phyloP scores from a whole-genome alignment of 2,113 vertebrate species.

The Nanorana parkeri region DNA sequence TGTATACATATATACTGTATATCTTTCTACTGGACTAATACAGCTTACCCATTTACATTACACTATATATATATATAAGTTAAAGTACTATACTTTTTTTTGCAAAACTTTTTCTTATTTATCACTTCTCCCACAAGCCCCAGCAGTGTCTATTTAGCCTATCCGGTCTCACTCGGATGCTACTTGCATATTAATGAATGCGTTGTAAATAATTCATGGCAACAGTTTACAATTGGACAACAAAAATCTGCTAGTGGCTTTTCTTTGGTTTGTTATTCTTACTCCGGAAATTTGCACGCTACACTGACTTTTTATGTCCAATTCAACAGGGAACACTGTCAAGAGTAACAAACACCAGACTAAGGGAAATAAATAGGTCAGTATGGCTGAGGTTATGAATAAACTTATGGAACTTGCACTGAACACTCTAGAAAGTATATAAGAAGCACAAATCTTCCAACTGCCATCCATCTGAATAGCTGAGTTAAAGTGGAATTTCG shows the following conservation, averaged over 20 bases:
- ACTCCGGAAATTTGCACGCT: slow-evolving; percentile 19
- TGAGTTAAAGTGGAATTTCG: too few species aligned
- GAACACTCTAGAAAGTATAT: background rate
- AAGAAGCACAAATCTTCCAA: too few species aligned
- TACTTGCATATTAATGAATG: slow-evolving; percentile 32
- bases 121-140: background rate
- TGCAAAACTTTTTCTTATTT: background rate
- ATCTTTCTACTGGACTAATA: too few species aligned
- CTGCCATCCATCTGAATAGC: too few species aligned
- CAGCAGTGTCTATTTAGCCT: slow-evolving; percentile 9
- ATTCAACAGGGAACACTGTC: slow-evolving; percentile 37
- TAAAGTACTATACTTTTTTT: too few species aligned
- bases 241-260: slow-evolving; percentile 28
- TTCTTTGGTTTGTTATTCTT: slow-evolving; percentile 33
- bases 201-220: slow-evolving; percentile 34
- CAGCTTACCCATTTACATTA: too few species aligned
- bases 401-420: slow-evolving; percentile 12
- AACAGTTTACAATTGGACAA: slow-evolving; percentile 43
- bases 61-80: too few species aligned
- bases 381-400: background rate
- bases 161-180: slow-evolving; percentile 9
- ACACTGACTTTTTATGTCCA: slow-evolving; percentile 6
- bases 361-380: slow-evolving; percentile 27
- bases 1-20: too few species aligned
- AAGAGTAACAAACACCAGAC: slow-evolving; percentile 22